Percentiles rank a stretch among this genome's conserved stretches.
Conservation (phyloP, 2,888 invertebrate genomes). For the Malthinus flaveolus region DNA sequence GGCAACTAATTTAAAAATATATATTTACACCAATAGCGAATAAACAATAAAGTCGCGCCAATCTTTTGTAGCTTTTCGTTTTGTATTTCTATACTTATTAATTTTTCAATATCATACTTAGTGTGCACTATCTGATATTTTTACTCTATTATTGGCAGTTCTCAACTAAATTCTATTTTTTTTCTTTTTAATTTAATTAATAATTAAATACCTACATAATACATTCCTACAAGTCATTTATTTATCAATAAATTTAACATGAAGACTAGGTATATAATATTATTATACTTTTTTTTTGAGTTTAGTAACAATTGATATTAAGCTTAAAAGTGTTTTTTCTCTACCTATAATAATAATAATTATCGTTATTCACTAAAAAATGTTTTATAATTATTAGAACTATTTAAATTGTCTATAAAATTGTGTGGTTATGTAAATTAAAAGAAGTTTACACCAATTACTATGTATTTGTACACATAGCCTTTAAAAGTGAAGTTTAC, state of each 20-base stretch:
- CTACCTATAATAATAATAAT: neutral
- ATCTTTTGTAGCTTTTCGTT: too few species aligned
- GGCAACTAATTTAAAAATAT: too few species aligned
- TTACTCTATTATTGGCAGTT: slow-evolving; percentile 23
- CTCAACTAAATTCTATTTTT: slow-evolving; percentile 14
- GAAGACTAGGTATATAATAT: slow-evolving; percentile 15
- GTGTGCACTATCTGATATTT: slow-evolving; percentile 8
- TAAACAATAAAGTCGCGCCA: too few species aligned
- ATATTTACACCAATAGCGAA: too few species aligned
- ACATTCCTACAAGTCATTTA: slow-evolving; percentile 1
- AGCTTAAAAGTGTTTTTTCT: slow-evolving; percentile 20
- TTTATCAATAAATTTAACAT: slow-evolving; percentile 22
- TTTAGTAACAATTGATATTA: slow-evolving; percentile 28
- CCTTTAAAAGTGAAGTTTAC: too few species aligned
- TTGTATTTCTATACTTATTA: too few species aligned
- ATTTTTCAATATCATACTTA: too few species aligned
- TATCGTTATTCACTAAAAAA: neutral
- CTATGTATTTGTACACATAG: too few species aligned
- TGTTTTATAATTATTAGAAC: neutral
- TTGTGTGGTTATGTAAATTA: too few species aligned
- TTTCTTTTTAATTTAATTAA: neutral
- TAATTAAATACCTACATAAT: slow-evolving; percentile 3
- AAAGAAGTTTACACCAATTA: too few species aligned
- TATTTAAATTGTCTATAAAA: neutral
- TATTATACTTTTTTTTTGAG: slow-evolving; percentile 13